phyloP scores from a whole-genome alignment of 2,888 invertebrate genomes.

The Thysanoteuthis rhombus region DNA sequence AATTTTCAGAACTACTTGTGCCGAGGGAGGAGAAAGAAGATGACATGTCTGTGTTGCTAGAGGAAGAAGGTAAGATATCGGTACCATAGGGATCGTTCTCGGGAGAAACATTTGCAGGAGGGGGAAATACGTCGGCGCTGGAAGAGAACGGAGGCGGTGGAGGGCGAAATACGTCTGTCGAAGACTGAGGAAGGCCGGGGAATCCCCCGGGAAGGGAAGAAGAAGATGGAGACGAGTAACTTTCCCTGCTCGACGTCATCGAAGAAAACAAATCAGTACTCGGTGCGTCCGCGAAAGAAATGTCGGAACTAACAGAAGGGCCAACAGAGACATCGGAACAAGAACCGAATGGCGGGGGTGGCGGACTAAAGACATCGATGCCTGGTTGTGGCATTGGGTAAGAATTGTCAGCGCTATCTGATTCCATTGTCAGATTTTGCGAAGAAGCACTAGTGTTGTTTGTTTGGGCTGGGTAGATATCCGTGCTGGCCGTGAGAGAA shows the following conservation, averaged over 20 bases:
- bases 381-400: background rate
- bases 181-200: background rate
- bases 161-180: background rate
- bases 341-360: background rate
- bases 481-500: background rate
- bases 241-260: background rate
- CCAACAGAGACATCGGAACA: background rate
- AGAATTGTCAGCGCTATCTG: background rate
- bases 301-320: background rate
- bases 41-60: background rate
- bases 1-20: background rate
- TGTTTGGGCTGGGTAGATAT: background rate
- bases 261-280: background rate
- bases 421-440: background rate
- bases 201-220: background rate
- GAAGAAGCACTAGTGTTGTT: background rate
- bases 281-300: background rate
- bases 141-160: background rate
- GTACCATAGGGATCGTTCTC: background rate
- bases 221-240: background rate
- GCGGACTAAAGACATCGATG: background rate
- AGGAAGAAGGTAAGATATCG: background rate
- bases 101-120: background rate
- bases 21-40: background rate
- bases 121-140: background rate